phyloP scores from a whole-genome alignment of 2,113 vertebrate species.

The Alosa alosa region DNA sequence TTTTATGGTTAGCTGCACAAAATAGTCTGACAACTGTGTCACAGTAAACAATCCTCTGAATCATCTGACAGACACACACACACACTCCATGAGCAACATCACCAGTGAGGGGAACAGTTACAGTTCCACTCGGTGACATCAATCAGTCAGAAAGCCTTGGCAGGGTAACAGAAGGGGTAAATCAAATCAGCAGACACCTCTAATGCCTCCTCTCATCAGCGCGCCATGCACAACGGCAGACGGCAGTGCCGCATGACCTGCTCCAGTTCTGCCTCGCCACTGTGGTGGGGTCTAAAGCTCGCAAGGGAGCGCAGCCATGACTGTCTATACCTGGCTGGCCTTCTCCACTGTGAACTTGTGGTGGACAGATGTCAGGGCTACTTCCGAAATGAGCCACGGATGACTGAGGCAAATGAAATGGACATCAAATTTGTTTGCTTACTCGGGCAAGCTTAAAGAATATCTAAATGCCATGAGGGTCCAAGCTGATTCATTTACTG shows the following conservation, averaged over 20 bases:
- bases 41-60: neutral
- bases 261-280: neutral
- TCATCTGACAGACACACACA: neutral
- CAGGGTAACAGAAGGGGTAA: slow-evolving; percentile 38
- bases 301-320: neutral
- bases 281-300: neutral
- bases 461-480: neutral
- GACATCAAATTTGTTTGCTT: neutral
- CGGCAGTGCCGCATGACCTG: neutral
- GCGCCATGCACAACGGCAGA: slow-evolving; percentile 29
- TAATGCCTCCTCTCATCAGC: slow-evolving; percentile 36
- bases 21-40: slow-evolving; percentile 26
- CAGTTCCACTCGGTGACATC: slow-evolving; percentile 34
- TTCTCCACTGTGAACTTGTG: neutral
- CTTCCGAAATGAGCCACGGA: neutral
- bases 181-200: slow-evolving; percentile 50
- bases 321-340: neutral
- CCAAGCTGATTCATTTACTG: neutral
- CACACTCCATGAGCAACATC: neutral
- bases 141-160: slow-evolving; percentile 40
- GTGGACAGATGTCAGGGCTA: neutral
- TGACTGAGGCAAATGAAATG: neutral
- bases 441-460: neutral
- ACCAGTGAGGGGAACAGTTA: neutral
- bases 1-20: slow-evolving; percentile 32